Conservation (phyloP, 2,797 vertebrate species). For the Echiichthys vipera region DNA sequence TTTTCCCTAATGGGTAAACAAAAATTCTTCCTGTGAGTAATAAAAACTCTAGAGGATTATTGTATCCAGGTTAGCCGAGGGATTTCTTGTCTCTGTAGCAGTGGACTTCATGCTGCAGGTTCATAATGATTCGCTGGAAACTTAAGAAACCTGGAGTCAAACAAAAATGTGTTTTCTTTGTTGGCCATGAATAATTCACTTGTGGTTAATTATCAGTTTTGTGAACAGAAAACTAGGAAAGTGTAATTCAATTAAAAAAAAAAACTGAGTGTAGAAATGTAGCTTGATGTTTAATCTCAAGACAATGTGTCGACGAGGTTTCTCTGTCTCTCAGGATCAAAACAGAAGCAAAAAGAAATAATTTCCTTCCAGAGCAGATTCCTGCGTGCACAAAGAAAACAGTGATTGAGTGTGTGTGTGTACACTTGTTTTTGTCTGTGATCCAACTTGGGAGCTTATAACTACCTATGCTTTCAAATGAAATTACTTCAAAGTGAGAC, state of each 20-base stretch:
- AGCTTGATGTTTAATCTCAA: constrained; percentile 13
- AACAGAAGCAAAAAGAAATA: not conserved
- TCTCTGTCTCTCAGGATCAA: not conserved
- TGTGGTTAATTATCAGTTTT: constrained; percentile 14
- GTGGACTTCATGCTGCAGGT: not conserved
- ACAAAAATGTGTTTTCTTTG: constrained; percentile 25
- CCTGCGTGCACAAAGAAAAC: constrained; percentile 3
- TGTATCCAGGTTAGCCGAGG: not conserved
- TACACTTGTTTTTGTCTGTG: not conserved
- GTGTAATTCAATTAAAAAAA: not conserved
- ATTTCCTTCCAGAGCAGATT: not conserved
- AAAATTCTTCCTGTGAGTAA: not conserved
- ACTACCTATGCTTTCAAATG: not conserved
- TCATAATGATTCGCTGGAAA: not conserved
- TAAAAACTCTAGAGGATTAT: not conserved
- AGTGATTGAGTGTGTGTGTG: not conserved
- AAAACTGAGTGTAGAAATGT: too few species aligned
- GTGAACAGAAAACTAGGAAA: not conserved
- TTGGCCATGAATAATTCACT: not conserved
- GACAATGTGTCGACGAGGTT: not conserved
- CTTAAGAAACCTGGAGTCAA: not conserved
- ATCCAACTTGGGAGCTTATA: not conserved
- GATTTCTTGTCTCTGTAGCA: not conserved
- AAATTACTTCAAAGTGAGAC: constrained; percentile 7
- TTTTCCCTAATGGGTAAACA: not conserved